These are phyloP conservation scores for Euphydryas editha DNA, from an alignment of 2,888 invertebrate genomes.

Conservation along the genomic window DNA sequence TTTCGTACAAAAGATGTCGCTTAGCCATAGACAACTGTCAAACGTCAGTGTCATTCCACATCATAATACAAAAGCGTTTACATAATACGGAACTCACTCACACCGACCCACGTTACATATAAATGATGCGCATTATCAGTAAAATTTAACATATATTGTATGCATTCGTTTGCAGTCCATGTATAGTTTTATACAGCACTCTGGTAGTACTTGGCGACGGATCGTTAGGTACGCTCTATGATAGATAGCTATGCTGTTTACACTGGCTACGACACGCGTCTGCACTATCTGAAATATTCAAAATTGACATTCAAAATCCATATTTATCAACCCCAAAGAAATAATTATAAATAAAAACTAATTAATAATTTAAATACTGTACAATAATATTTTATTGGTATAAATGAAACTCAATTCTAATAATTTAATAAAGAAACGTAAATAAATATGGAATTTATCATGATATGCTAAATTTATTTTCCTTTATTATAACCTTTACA, in stretches of 20 bases:
- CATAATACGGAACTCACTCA: constrained; percentile 68
- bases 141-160: constrained; percentile 69
- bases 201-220: constrained; percentile 58
- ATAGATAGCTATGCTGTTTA: constrained; percentile 69
- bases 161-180: constrained; percentile 69
- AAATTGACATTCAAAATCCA: background rate
- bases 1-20: constrained; percentile 38
- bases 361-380: background rate
- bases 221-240: constrained; percentile 61
- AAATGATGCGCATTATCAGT: constrained; percentile 66
- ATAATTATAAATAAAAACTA: background rate
- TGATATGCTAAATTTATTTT: too few relatives aligned
- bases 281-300: constrained; percentile 60
- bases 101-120: constrained; percentile 54
- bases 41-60: constrained; percentile 56
- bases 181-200: constrained; percentile 59
- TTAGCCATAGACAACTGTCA: constrained; percentile 43
- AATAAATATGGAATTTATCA: too few relatives aligned
- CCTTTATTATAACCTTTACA: too few relatives aligned
- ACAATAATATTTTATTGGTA: too few relatives aligned
- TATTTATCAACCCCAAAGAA: background rate
- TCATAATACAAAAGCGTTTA: constrained; percentile 63
- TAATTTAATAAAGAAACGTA: too few relatives aligned
- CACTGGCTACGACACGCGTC: constrained; percentile 64
- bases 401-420: too few relatives aligned